Base-by-base conservation (phyloP, 2,797 vertebrate genomes). In the Lates japonicus region DNA sequence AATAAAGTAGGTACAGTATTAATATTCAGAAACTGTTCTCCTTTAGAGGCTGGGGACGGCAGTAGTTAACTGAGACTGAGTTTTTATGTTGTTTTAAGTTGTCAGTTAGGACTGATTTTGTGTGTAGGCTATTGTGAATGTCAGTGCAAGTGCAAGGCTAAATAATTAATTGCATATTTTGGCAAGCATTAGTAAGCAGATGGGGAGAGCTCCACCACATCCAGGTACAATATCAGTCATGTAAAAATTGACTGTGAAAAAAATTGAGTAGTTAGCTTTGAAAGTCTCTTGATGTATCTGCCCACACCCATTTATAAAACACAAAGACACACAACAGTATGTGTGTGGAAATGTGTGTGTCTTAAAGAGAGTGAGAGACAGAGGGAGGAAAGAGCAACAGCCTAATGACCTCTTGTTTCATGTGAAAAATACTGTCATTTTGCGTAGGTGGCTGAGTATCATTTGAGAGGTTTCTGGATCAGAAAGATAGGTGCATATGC, bases 381-480 rank as follows among this genome's bases (percentile, higher is more conserved):
- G 6, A 52, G 42, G 70, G 69, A 76, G 70, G 74, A 81, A 65
- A 83, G 55, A 71, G 80, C 31, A 75, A 55, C 42, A 58, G 42
- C 42, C 49, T 10, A 72, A 49, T 29, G 2, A 63, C 42, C 58
- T 39, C 17, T 63, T 59, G 19, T 49, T 60, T 76, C 49, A 67
- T 61, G 64, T 70, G 67, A 74, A 48, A 76, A 78, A 81, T 75
- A 31, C 33, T 20, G 42, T 54, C 3, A 70, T 66, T 52, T 58
- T 67, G 44, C 7, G 20, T 13, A 7, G 62, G 76, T 57, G 71
- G 57, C 29, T 65, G 52, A 71, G 62, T 49, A 58, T 76, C 49
- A 54, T 69, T 76, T 82, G 37, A 66, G 57, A 10, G 46, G n/a
- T 62, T 76, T 85, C 48, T 69, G 62, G 73, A 74, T 84, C 76